phyloP scores from a whole-genome alignment of 2,113 vertebrate species.

The Gopherus flavomarginatus region DNA sequence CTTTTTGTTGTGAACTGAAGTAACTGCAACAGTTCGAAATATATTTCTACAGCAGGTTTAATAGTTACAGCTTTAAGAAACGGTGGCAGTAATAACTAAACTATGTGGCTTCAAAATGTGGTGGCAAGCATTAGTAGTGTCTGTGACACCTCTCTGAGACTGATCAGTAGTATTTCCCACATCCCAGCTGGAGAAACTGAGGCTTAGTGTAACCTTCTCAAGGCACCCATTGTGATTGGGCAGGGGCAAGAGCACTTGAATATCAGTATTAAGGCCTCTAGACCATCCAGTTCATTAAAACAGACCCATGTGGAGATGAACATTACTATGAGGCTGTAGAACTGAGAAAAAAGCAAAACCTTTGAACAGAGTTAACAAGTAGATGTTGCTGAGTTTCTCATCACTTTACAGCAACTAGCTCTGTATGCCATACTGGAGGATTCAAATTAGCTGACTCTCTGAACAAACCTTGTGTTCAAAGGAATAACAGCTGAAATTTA shows the following conservation, averaged over 20 bases:
- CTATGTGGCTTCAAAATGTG: neutral
- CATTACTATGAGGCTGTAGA: neutral
- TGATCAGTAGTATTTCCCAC: neutral
- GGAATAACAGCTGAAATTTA: no score
- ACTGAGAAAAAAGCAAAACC: neutral
- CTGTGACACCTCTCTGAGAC: neutral
- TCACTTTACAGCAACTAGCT: no score
- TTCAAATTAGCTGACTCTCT: no score
- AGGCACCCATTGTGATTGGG: neutral
- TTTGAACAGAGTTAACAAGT: neutral
- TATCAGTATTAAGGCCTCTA: neutral
- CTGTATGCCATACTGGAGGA: no score
- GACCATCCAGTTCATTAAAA: neutral
- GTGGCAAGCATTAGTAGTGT: neutral
- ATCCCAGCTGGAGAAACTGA: rapidly evolving
- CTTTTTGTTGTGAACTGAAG: neutral
- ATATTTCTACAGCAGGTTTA: neutral
- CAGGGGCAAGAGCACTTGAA: neutral
- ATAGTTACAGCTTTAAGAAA: neutral
- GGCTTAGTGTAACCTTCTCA: rapidly evolving
- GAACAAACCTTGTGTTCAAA: no score
- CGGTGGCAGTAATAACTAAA: neutral
- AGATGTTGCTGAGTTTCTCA: neutral
- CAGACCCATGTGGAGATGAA: neutral
- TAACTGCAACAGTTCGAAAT: neutral